Evolutionary conservation across 2,797 vertebrate species (phyloP), one percentile per base, ranked within the genome.

Genomic region (Xyrichtys novacula): DNA sequence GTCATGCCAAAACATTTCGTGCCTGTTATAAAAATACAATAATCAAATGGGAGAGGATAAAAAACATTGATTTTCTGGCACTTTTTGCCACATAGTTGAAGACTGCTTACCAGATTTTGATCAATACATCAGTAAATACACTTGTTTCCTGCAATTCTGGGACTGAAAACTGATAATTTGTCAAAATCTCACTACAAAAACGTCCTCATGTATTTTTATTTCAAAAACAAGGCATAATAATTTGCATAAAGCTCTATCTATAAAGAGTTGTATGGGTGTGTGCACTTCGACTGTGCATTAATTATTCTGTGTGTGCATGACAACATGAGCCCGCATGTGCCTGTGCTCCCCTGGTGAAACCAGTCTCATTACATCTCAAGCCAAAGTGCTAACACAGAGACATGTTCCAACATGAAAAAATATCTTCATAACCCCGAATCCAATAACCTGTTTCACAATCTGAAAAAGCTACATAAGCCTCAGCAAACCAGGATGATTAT

Each of bases 391-490:
- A 89, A 88, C 76, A 82, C 67, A 67, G 76, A 85, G 80, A 88
- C 91, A 83, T 87, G 91, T 88, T 87, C 71, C 56, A 70, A 89
- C 91, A 87, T 71, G 89, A 86, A 71, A 83, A 83, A 86, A 86
- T 80, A 60, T 76, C 79, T 85, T 89, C 88, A 89, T 88, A 90
- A 84, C 75, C 76, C 78, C 73, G 62, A 72, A 86, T 86, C 85
- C 76, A 90, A 91, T 91, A 91, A 91, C 85, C 83, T 70, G 71
- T 71, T 85, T 76, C 64, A 60, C 71, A 72, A 78, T 71, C 65
- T 81, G 80, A 84, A 87, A 90, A 87, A 66, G 69, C 71, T 64
- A 81, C 83, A 81, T 77, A 71, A 75, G 78, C 83, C 64, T 86
- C 76, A 40, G 80, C 86, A 88, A 89, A 90, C 81, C 40, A 23